These are phyloP conservation scores for Poecile montanus DNA, from an alignment of 2,797 vertebrate species.

Conservation along the genomic window DNA sequence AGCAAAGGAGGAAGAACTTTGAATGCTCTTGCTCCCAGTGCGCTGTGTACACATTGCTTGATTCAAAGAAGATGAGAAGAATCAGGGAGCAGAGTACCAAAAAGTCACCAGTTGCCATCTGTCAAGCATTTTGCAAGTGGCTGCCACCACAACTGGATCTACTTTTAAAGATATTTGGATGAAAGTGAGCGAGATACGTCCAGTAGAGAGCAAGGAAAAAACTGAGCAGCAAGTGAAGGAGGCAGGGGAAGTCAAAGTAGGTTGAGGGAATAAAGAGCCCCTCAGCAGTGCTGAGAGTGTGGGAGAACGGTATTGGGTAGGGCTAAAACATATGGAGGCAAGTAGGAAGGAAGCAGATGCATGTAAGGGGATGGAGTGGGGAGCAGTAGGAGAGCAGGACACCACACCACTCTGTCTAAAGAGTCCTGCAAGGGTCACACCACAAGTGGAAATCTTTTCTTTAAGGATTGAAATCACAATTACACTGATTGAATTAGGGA, in stretches of 20 bases:
- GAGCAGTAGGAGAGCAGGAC: not conserved
- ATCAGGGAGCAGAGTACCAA: not conserved
- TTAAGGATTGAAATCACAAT: not conserved
- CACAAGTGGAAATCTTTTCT: not conserved
- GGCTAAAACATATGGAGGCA: not conserved
- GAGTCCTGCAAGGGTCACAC: not conserved
- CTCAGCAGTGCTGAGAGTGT: not conserved
- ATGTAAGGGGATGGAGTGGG: not conserved
- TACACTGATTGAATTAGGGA: not conserved
- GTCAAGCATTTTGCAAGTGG: not conserved
- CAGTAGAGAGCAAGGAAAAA: not conserved
- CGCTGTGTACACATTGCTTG: not conserved
- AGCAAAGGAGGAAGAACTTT: not conserved
- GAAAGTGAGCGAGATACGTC: not conserved
- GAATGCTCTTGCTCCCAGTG: not conserved
- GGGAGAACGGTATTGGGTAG: not conserved
- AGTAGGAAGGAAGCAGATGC: not conserved
- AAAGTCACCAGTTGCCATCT: not conserved
- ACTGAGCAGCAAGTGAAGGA: not conserved
- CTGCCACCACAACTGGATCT: not conserved
- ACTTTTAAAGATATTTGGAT: not conserved
- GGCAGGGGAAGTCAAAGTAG: not conserved
- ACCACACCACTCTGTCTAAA: not conserved
- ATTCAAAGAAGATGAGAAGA: not conserved
- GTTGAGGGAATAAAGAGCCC: not conserved